These are phyloP conservation scores for Labroides dimidiatus DNA, from an alignment of 2,797 vertebrate species.

Conservation along the genomic window DNA sequence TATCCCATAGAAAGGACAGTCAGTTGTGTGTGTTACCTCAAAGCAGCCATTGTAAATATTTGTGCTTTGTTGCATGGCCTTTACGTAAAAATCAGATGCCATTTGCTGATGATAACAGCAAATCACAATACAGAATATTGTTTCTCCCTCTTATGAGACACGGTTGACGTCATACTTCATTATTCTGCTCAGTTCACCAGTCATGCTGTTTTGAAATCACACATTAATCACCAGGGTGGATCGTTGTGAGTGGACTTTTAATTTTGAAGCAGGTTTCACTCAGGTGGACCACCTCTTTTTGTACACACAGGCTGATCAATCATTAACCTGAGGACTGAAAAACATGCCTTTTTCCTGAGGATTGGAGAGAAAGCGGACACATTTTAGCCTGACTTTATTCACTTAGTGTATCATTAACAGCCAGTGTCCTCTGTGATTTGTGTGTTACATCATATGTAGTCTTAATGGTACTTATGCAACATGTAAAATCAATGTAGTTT, in stretches of 20 bases:
- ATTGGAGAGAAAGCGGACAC: conserved; percentile 12
- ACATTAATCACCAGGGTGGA: conserved; percentile 58
- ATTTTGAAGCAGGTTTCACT: conserved; percentile 31
- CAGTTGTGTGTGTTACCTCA: conserved; percentile 47
- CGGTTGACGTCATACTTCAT: conserved; percentile 52
- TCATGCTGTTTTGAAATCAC: conserved; percentile 45
- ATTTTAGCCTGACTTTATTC: conserved; percentile 1
- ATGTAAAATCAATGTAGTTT: neutral
- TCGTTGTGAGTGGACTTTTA: conserved; percentile 37
- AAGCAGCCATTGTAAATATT: conserved; percentile 67
- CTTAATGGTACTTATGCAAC: too few relatives aligned
- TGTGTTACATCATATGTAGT: too few relatives aligned
- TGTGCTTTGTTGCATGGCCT: conserved; percentile 48
- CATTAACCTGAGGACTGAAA: conserved; percentile 67
- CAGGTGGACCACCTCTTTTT: conserved; percentile 33
- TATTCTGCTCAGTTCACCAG: conserved; percentile 28
- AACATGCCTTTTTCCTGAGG: conserved; percentile 32
- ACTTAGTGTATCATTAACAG: conserved; percentile 6
- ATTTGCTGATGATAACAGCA: conserved; percentile 36
- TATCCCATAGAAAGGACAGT: conserved; percentile 35
- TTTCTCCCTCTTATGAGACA: conserved; percentile 31
- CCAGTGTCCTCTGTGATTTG: neutral
- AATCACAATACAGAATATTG: conserved; percentile 49
- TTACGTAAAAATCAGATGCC: conserved; percentile 46
- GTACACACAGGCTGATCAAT: conserved; percentile 61